A percentile compares a stretch with the other conserved stretches of the same genome.
phyloP scores from a whole-genome alignment of 2,797 vertebrate species.

The Rhincodon typus region DNA sequence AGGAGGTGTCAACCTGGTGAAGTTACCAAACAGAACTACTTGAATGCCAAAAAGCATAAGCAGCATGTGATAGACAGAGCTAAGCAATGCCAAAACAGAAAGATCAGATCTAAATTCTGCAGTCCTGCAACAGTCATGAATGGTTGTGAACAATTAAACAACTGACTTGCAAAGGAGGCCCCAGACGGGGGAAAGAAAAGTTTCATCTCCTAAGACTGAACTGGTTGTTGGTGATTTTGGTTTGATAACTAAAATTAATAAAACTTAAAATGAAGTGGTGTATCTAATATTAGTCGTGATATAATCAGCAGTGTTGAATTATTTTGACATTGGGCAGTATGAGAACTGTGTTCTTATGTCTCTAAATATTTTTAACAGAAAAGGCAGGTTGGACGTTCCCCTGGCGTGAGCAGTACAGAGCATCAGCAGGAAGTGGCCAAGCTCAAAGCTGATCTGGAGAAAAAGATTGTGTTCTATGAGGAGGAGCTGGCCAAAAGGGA shows the following conservation, averaged over 20 bases:
- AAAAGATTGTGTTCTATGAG: slow-evolving; percentile 81
- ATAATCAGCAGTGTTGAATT: not conserved
- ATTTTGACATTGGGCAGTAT: not conserved
- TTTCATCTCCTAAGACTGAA: not conserved
- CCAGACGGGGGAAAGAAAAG: no score
- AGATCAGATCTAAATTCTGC: no score
- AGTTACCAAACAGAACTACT: no score
- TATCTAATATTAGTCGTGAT: not conserved
- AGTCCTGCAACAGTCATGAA: no score
- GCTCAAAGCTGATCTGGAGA: slow-evolving; percentile 84
- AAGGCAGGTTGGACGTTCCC: slow-evolving; percentile 76
- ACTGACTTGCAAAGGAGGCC: no score
- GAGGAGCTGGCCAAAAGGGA: slow-evolving; percentile 83
- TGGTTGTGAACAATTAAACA: no score
- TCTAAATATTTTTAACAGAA: slow-evolving; percentile 52
- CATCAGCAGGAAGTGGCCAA: slow-evolving; percentile 85
- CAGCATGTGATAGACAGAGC: no score
- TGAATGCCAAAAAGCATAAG: no score
- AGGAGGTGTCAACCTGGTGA: no score
- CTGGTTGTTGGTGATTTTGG: not conserved
- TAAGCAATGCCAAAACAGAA: no score
- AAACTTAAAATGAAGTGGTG: not conserved
- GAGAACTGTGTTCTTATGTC: not conserved
- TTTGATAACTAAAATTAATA: not conserved
- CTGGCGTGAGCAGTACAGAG: slow-evolving; percentile 66